phyloP scores from a whole-genome alignment of 2,113 vertebrate genomes.

The Chaetodon auriga region DNA sequence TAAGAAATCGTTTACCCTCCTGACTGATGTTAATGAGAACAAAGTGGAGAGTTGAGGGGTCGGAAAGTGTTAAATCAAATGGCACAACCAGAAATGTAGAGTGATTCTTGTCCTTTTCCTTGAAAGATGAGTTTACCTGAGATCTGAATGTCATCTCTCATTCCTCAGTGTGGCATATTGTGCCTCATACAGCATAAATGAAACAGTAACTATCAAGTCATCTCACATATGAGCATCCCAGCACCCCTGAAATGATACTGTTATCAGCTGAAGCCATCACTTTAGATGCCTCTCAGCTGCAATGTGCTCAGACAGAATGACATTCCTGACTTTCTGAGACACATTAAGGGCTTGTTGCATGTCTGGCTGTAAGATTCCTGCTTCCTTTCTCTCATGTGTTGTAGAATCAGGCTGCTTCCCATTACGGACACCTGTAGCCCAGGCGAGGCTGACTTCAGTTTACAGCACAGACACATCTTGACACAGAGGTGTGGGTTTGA shows the following conservation, averaged over 20 bases:
- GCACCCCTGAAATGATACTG: slow-evolving; percentile 42
- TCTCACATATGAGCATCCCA: not conserved
- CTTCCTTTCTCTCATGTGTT: slow-evolving; percentile 47
- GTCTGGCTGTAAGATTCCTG: slow-evolving; percentile 82
- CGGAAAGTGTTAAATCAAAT: slow-evolving; percentile 4
- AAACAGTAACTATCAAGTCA: slow-evolving; percentile 19
- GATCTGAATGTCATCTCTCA: slow-evolving; percentile 15
- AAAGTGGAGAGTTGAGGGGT: not conserved
- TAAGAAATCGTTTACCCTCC: not conserved
- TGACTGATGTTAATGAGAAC: slow-evolving; percentile 5
- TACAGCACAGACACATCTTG: not conserved
- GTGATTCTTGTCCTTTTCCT: not conserved
- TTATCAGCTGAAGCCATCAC: slow-evolving; percentile 60
- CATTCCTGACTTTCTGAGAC: slow-evolving; percentile 88
- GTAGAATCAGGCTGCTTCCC: slow-evolving; percentile 81
- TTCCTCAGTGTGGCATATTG: not conserved
- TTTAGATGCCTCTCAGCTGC: slow-evolving; percentile 75
- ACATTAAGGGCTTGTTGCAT: slow-evolving; percentile 79
- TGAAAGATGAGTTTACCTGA: not conserved
- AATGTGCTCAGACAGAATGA: slow-evolving; percentile 84
- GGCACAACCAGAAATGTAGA: not conserved
- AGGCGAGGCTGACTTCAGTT: slow-evolving; percentile 57
- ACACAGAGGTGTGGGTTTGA: not conserved
- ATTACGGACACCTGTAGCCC: slow-evolving; percentile 82
- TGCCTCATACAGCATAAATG: slow-evolving; percentile 1